Percentiles rank a stretch among this genome's conserved stretches.
Conservation (phyloP, 2,888 invertebrate genomes). For the Allophyes oxyacanthae region DNA sequence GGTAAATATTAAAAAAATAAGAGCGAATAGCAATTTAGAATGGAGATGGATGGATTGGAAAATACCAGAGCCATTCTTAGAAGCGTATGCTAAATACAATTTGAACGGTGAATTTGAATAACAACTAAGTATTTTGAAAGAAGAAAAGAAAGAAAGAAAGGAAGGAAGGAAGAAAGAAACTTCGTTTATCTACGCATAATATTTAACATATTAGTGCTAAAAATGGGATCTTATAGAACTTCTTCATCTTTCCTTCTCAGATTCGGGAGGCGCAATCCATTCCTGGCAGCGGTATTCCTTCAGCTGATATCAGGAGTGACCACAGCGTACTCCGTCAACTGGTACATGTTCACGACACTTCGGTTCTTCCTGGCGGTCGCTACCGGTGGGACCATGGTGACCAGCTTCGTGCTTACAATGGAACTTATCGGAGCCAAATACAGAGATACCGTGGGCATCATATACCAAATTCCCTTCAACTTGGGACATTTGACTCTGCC, state of each 20-base stretch:
- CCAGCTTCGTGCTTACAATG: conserved; percentile 92
- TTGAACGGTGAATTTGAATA: too few relatives aligned
- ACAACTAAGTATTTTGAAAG: too few relatives aligned
- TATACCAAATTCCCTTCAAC: conserved; percentile 92
- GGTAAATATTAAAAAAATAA: not conserved
- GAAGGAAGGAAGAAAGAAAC: too few relatives aligned
- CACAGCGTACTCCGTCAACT: conserved; percentile 92
- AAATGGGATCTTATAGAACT: not conserved
- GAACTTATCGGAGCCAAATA: conserved; percentile 90
- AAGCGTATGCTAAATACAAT: too few relatives aligned
- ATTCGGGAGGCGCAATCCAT: conserved; percentile 93
- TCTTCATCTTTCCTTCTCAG: conserved; percentile 76
- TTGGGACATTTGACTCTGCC: conserved; percentile 91
- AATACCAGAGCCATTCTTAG: too few relatives aligned
- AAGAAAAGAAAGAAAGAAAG: too few relatives aligned
- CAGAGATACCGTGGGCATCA: conserved; percentile 92
- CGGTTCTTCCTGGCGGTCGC: conserved; percentile 93
- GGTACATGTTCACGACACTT: conserved; percentile 91
- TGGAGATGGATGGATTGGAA: too few relatives aligned
- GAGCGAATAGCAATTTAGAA: too few relatives aligned
- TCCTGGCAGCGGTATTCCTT: conserved; percentile 92
- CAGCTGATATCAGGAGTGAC: conserved; percentile 92
- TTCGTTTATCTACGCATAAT: too few relatives aligned
- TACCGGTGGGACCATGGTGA: conserved; percentile 95
- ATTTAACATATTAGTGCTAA: too few relatives aligned